phyloP scores from a whole-genome alignment of 2,888 invertebrate species.

The Chloroclystis v-ata region DNA sequence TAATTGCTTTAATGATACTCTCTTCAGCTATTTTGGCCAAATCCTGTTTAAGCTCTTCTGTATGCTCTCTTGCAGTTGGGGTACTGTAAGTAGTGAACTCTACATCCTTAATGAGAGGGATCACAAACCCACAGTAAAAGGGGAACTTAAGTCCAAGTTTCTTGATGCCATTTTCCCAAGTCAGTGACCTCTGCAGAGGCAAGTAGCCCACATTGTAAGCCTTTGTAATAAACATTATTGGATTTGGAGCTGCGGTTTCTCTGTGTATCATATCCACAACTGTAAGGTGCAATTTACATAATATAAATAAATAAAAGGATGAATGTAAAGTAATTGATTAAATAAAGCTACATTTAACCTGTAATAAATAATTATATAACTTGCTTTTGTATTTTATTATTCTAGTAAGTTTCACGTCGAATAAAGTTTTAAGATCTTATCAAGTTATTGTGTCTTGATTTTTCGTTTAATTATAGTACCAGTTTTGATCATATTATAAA shows the following conservation, averaged over 20 bases:
- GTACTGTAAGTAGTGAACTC: slow-evolving; percentile 53
- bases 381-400: too few relatives aligned
- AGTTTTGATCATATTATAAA: too few relatives aligned
- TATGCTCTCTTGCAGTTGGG: slow-evolving; percentile 15
- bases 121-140: slow-evolving; percentile 57
- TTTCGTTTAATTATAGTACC: too few relatives aligned
- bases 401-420: too few relatives aligned
- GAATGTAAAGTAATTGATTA: too few relatives aligned
- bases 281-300: slow-evolving; percentile 38
- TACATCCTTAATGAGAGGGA: slow-evolving; percentile 63
- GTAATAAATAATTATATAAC: too few relatives aligned
- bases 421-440: too few relatives aligned
- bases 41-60: slow-evolving; percentile 41
- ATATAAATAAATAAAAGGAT: too few relatives aligned
- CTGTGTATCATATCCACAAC: slow-evolving; percentile 59
- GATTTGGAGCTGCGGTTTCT: slow-evolving; percentile 51
- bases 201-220: slow-evolving; percentile 51
- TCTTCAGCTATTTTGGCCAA: slow-evolving; percentile 46
- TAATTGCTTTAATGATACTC: slow-evolving; percentile 54
- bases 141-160: slow-evolving; percentile 30
- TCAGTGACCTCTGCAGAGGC: slow-evolving; percentile 49
- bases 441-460: too few relatives aligned
- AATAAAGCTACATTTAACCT: too few relatives aligned
- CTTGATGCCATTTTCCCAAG: slow-evolving; percentile 41
- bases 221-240: slow-evolving; percentile 55